Base-by-base conservation (phyloP, 2,113 vertebrate genomes). In the Eidolon helvum region DNA sequence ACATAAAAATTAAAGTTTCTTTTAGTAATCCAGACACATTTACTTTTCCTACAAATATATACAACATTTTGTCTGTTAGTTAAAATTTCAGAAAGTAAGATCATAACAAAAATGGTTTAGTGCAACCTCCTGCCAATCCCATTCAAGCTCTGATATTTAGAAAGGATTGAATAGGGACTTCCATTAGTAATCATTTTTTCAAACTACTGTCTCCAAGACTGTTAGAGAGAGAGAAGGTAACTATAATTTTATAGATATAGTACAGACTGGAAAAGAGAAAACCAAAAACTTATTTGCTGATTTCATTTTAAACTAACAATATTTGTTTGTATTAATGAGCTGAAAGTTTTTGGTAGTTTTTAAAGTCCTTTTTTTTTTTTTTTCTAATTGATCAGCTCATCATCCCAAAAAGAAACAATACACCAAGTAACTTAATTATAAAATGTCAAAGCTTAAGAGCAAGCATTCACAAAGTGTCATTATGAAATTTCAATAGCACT, bases 401-500 rank as follows among this genome's bases (percentile, higher is more conserved):
- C 48, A 74, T 2, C 14, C 55, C 19, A 35, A 33, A 91, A 95
- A 79, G 45, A 95, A 97, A 88, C 53, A 94, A 86, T 90, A 50
- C 0, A 75, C 33, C 78, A 75, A 61, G 74, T 91, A 95, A 96
- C 53, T 96, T 92, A 96, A 97, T 97, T 97, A 96, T 78, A 91
- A 95, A 92, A 94, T 97, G 88, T 94, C 94, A 96, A 92, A 92
- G 80, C 77, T 90, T 94, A 95, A 93, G 84, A 87, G 82, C 48
- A 50, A 85, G 57, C 4, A 6, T 69, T 98, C 95, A 94, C 38
- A 95, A 97, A 95, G 88, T 72, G 93, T 90, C 97, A 95, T 97
- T 93, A 96, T 92, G 82, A 97, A 89, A 96, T 96, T 98, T 98
- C 97, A 98, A 89, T 92, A 97, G 78, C 90, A 96, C 74, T 96